Evolutionary conservation across 2,113 vertebrate genomes (phyloP).

Genomic region (Phrynocephalus versicolor): DNA sequence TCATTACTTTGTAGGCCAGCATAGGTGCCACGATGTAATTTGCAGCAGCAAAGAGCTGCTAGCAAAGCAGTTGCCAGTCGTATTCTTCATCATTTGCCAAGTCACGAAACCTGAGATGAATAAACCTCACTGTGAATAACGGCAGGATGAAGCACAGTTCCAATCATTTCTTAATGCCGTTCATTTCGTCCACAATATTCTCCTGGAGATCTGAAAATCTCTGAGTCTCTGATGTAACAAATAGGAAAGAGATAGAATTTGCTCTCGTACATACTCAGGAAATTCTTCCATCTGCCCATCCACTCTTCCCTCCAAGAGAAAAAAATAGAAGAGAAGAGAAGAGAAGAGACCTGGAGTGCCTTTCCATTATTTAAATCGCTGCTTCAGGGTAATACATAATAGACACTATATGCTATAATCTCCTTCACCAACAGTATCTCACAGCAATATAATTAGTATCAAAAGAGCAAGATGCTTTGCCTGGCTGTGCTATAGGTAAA

Average conservation of each 20-base stretch:
- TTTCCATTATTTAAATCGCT: conserved; percentile 26
- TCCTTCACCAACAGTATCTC: conserved; percentile 34
- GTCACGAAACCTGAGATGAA: too few relatives aligned
- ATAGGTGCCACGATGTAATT: too few relatives aligned
- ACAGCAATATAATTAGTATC: conserved; percentile 18
- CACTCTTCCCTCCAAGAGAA: background rate
- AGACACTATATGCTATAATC: background rate
- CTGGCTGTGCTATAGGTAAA: conserved; percentile 1
- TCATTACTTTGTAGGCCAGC: too few relatives aligned
- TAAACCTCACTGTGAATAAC: too few relatives aligned
- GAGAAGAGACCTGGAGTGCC: background rate
- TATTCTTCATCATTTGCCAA: too few relatives aligned
- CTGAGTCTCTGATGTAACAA: background rate
- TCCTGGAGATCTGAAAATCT: background rate
- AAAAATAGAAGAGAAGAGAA: background rate
- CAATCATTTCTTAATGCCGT: background rate
- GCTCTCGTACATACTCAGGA: background rate
- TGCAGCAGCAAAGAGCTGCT: too few relatives aligned
- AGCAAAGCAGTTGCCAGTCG: too few relatives aligned
- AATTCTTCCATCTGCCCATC: background rate
- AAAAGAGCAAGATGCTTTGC: conserved; percentile 11
- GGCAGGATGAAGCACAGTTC: background rate
- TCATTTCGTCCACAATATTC: background rate
- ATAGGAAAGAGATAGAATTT: background rate
- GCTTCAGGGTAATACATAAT: conserved; percentile 33